phyloP scores from a whole-genome alignment of 2,797 vertebrate species.

The Ctenosaura bakeri region DNA sequence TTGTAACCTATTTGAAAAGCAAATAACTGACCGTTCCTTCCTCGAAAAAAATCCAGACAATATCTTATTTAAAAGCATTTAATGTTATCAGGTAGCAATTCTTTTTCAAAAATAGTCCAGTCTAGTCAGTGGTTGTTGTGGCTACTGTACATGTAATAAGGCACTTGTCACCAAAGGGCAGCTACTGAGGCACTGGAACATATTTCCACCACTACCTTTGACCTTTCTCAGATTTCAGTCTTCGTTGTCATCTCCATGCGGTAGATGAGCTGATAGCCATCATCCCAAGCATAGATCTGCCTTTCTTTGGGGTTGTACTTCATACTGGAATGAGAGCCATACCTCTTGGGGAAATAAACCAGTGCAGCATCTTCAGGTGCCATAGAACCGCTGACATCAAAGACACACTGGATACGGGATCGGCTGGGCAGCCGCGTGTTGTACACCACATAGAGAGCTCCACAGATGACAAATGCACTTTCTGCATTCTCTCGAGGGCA shows the following conservation, averaged over 20 bases:
- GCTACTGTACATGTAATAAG: not conserved
- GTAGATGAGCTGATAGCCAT: conserved; percentile 97
- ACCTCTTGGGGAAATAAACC: conserved; percentile 94
- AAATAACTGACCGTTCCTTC: not conserved
- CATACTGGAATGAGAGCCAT: conserved; percentile 92
- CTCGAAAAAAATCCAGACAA: not conserved
- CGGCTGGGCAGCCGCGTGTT: conserved; percentile 93
- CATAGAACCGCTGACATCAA: conserved; percentile 91
- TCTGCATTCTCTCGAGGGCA: conserved; percentile 93
- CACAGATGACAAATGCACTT: conserved; percentile 93
- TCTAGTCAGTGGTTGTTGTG: not conserved
- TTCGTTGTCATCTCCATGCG: conserved; percentile 92
- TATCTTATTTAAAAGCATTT: conserved; percentile 12
- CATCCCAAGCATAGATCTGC: conserved; percentile 96
- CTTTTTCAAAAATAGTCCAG: not conserved
- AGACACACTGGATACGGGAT: conserved; percentile 93
- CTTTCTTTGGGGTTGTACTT: conserved; percentile 93
- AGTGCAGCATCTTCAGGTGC: conserved; percentile 88
- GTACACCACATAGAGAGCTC: conserved; percentile 94
- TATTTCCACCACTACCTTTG: not conserved
- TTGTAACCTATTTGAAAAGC: not conserved
- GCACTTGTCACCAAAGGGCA: conserved; percentile 1
- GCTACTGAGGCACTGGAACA: not conserved
- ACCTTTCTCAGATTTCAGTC: conserved; percentile 72
- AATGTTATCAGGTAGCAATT: not conserved